Evolutionary conservation across 2,113 vertebrate genomes (phyloP), one percentile per base, ranked within the genome.

Genomic region (Meles meles): DNA sequence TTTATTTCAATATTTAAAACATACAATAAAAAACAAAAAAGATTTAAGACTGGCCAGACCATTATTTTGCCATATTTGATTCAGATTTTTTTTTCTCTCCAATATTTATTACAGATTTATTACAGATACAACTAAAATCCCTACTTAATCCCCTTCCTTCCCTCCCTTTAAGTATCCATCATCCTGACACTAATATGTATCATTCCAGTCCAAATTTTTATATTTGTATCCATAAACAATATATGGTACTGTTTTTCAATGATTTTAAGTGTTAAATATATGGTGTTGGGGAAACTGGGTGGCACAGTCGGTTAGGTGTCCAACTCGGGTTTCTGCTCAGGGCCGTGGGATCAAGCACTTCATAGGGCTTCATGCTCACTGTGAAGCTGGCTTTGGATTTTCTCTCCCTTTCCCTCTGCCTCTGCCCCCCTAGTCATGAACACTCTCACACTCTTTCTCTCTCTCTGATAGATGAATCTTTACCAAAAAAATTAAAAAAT

Each of bases 1-100:
- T 74, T 81, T 74, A 71, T 91, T 79, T 71, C 79, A 94, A 92
- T 85, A 94, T 47, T 97, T 97, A 88, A 93, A 49, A 90, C 59
- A 95, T 42, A 90, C 1, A 69, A 9, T 27, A 42, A 17, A 27
- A 83, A 76, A 69, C 65, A 74, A 23, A 71, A 76, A 52, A 79
- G 18, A 72, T 17, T 57, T 57, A 86, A 37, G n/a, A 83, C 55
- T 76, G 29, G 74, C 39, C n/a, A 79, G 13, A 88, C 63, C 71
- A 69, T 63, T 47, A 96, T 94, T 71, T 86, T 49, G 69, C 49
- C 59, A 21, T 47, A 88, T 92, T n/a, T 96, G 44, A 27, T 94
- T 94, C 69, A 91, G 15, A 88, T 92, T 13, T 44, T 81, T 81
- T 77, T 95, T 89, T 88, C 87, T 52, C 69, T 34, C 42, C n/a